Evolutionary conservation across 92 coral and sea anemone genomes (phyloP), one percentile per base, ranked within the genome.

Genomic region (Pocillopora meandrina): DNA sequence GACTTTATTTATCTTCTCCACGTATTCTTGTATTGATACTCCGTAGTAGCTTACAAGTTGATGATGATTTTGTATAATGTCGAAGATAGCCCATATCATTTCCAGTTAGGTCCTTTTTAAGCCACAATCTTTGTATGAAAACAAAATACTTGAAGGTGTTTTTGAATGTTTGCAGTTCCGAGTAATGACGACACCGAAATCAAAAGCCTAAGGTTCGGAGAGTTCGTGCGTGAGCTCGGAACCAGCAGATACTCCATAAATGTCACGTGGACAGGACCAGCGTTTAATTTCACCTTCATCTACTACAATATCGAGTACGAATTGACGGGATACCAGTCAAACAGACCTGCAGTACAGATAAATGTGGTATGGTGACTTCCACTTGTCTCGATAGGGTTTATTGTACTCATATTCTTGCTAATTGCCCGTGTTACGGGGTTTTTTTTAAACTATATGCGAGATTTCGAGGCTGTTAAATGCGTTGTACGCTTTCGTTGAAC

Each of bases 211-310:
- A 7, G 47, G 9, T 66, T 61, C 15, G 64, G 78, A 15, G 63
- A 6, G 8, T 83, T 73, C 64, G 18, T 21, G 3, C 72, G 56
- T 12, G 66, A 47, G 6, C 31, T 42, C 7, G 86, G 72, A 64
- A 83, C 12, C 12, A 57, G 35, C 55, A 73, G 80, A 5, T 83
- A 72, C 65, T 49, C 72, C 5, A 80, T 74, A 13, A 62, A 83
- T 56, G 16, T 63, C 56, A 33, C 86, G 19, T 83, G 86, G 86
- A 74, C 79, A 61, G 80, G 34, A 61, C 86, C 86, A 55, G 65
- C 12, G 12, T 83, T 83, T 17, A 72, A 83, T 52, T 26, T 74
- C 34, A 74, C 72, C 20, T 55, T 74, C 5, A 47, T 56, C 11
- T 62, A 56, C 64, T 83, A 61, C n/a, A 52, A 55, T 0, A 12